phyloP scores from a whole-genome alignment of 2,797 vertebrate species.

The Lithobates pipiens region DNA sequence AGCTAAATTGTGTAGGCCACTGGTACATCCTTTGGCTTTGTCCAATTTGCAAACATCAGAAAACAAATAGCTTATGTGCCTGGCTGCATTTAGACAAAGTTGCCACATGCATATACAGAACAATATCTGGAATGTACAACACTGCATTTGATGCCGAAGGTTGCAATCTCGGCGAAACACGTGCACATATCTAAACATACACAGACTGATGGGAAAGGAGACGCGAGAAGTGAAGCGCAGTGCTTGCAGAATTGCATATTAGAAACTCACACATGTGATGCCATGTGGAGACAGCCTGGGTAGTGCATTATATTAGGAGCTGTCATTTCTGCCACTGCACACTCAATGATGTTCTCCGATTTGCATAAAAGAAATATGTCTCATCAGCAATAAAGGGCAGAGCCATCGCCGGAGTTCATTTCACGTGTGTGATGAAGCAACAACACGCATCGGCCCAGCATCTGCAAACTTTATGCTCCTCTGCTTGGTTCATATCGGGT shows the following conservation, averaged over 20 bases:
- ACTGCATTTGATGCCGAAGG: neutral
- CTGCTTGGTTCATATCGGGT: neutral
- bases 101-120: too few species aligned
- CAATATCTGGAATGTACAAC: too few species aligned
- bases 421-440: constrained; percentile 51
- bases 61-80: too few species aligned
- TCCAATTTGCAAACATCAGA: too few species aligned
- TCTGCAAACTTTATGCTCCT: constrained; percentile 11
- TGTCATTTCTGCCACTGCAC: constrained; percentile 49
- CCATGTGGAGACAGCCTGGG: constrained; percentile 41
- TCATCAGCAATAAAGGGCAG: constrained; percentile 59
- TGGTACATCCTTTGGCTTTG: too few species aligned
- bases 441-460: constrained; percentile 14
- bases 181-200: neutral
- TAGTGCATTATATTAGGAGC: constrained; percentile 44
- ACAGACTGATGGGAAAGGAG: constrained; percentile 13
- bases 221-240: constrained; percentile 55
- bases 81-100: too few species aligned
- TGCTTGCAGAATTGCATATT: constrained; percentile 44
- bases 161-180: neutral
- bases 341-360: constrained; percentile 47
- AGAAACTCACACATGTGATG: constrained; percentile 37
- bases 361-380: constrained; percentile 57
- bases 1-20: too few species aligned
- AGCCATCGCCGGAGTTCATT: constrained; percentile 46